Conservation (phyloP, 1,140 invertebrate species). For the Panonychus citri region DNA sequence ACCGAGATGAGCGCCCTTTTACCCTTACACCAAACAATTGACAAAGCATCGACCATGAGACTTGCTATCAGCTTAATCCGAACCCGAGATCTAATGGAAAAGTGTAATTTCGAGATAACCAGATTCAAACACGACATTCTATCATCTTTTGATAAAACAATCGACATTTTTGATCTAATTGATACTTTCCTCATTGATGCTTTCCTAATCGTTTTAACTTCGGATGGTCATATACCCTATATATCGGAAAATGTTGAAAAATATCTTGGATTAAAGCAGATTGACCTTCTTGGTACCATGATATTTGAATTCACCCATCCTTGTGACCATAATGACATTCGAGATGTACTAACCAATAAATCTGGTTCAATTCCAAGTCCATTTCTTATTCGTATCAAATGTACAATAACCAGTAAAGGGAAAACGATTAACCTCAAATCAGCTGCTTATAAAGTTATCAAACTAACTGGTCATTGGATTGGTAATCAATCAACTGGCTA, state of each 20-base stretch:
- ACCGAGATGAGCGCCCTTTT: slow-evolving; percentile 54
- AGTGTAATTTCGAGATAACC: background rate
- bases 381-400: slow-evolving; percentile 65
- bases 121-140: background rate
- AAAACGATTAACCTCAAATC: slow-evolving; percentile 75
- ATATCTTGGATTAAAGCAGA: slow-evolving; percentile 69
- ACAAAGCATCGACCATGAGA: slow-evolving; percentile 85
- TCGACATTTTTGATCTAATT: background rate
- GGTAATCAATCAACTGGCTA: background rate
- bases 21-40: slow-evolving; percentile 47
- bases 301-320: slow-evolving; percentile 82
- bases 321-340: slow-evolving; percentile 77
- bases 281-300: slow-evolving; percentile 78
- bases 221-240: slow-evolving; percentile 70
- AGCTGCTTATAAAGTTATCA: slow-evolving; percentile 61
- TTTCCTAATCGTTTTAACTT: slow-evolving; percentile 56
- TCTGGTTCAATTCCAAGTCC: slow-evolving; percentile 25
- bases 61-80: slow-evolving; percentile 64
- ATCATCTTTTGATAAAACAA: background rate
- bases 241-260: slow-evolving; percentile 70
- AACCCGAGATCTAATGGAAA: background rate
- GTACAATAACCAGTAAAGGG: slow-evolving; percentile 68
- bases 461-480: background rate
- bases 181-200: slow-evolving; percentile 31
- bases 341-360: slow-evolving; percentile 35